Conservation (phyloP, 2,113 vertebrate genomes). For the Ptychochromis oligacanthus region DNA sequence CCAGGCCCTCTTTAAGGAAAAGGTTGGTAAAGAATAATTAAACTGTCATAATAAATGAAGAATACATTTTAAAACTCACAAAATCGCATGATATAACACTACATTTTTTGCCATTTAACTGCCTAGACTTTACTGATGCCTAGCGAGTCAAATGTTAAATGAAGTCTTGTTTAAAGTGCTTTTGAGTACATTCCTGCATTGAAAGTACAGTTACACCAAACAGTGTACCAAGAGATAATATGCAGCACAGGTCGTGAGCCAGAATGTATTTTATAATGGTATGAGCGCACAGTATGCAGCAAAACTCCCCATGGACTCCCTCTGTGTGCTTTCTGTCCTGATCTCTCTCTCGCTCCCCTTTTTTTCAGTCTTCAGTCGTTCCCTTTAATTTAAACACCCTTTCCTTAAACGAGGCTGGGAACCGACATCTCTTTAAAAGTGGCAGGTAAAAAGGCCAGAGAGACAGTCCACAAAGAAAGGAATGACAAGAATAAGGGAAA, state of each 20-base stretch:
- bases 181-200: not conserved
- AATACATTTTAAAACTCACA: not conserved
- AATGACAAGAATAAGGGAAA: conserved; percentile 38
- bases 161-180: not conserved
- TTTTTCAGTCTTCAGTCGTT: conserved; percentile 16
- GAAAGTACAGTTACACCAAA: conserved; percentile 5
- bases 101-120: not conserved
- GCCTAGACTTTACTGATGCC: not conserved
- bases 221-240: conserved; percentile 19
- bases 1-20: not conserved
- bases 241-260: conserved; percentile 15
- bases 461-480: conserved; percentile 6
- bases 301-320: conserved; percentile 34
- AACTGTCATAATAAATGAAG: not conserved
- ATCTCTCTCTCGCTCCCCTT: conserved; percentile 7
- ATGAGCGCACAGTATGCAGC: conserved; percentile 33
- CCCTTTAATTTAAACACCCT: conserved; percentile 44
- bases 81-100: too few relatives aligned
- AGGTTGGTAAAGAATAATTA: not conserved
- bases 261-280: conserved; percentile 52
- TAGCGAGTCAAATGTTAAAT: not conserved
- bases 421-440: conserved; percentile 26
- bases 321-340: conserved; percentile 38
- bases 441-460: conserved; percentile 49
- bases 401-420: conserved; percentile 37